phyloP scores from a whole-genome alignment of 2,113 vertebrate species.

The Hiodon alosoides region DNA sequence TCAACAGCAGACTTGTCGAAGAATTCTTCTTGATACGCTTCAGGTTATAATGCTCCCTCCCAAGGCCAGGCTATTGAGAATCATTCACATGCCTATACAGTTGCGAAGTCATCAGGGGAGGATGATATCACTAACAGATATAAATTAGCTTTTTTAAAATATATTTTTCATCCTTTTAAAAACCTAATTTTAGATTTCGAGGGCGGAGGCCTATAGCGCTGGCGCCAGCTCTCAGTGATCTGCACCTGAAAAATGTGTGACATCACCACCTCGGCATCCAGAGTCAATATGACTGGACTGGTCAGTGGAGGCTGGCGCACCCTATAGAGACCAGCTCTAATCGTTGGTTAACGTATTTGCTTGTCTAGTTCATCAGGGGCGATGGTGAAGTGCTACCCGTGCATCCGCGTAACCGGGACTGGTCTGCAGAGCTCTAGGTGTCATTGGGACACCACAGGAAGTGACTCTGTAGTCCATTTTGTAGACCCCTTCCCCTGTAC shows the following conservation, averaged over 20 bases:
- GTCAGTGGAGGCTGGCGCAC: too few relatives aligned
- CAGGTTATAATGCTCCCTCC: constrained; percentile 12
- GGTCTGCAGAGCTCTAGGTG: too few relatives aligned
- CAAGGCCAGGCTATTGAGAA: not conserved
- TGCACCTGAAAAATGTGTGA: not conserved
- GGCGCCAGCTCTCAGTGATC: not conserved
- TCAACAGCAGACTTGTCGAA: constrained; percentile 25
- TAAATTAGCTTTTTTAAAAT: not conserved
- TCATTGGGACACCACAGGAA: too few relatives aligned
- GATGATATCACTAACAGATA: constrained; percentile 8
- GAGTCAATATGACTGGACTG: not conserved
- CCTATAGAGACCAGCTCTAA: too few relatives aligned
- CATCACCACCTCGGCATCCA: not conserved
- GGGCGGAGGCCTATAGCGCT: not conserved
- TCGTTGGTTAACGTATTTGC: too few relatives aligned
- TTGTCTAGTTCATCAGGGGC: too few relatives aligned
- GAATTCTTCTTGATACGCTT: constrained; percentile 3
- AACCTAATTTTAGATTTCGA: constrained; percentile 19
- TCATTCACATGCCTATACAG: constrained; percentile 3
- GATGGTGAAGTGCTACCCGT: too few relatives aligned
- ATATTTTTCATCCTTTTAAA: constrained; percentile 1
- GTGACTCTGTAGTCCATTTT: too few relatives aligned
- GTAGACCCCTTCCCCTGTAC: too few relatives aligned
- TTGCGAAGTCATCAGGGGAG: constrained; percentile 9
- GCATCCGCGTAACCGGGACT: too few relatives aligned